These are phyloP conservation scores for Trinectes maculatus DNA, from an alignment of 2,113 vertebrate species.

Conservation along the genomic window DNA sequence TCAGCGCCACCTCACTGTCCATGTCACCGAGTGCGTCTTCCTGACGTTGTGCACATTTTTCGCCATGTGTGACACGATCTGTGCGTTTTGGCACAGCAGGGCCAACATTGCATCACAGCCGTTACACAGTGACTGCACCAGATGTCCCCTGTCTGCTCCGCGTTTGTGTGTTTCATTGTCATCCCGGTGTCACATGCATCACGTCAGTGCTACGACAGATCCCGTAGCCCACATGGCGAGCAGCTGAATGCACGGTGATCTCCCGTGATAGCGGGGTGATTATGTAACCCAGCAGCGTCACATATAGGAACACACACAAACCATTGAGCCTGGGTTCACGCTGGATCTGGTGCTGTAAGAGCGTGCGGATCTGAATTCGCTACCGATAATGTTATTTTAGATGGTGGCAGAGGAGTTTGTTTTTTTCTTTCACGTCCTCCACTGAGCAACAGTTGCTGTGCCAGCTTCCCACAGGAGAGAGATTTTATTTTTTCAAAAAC, in stretches of 20 bases:
- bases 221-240: conserved; percentile 39
- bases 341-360: background rate
- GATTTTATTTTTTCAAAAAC: conserved; percentile 12
- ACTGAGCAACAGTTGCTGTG: conserved; percentile 51
- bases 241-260: conserved; percentile 56
- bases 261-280: conserved; percentile 38
- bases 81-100: conserved; percentile 43
- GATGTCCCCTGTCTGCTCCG: conserved; percentile 55
- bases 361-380: conserved; percentile 17
- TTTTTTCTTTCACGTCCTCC: conserved; percentile 18
- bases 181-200: conserved; percentile 66
- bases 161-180: conserved; percentile 57
- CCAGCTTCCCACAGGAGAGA: conserved; percentile 33
- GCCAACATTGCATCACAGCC: conserved; percentile 50
- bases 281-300: conserved; percentile 25
- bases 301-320: conserved; percentile 10
- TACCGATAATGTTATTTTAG: conserved; percentile 37
- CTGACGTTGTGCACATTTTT: background rate
- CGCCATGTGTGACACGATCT: conserved; percentile 10
- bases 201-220: conserved; percentile 51
- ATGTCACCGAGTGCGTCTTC: background rate
- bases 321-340: background rate
- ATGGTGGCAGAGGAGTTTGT: conserved; percentile 17
- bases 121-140: conserved; percentile 32
- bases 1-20: background rate